These are phyloP conservation scores for Ditula angustiorana DNA, from an alignment of 2,888 invertebrate species.

Conservation along the genomic window DNA sequence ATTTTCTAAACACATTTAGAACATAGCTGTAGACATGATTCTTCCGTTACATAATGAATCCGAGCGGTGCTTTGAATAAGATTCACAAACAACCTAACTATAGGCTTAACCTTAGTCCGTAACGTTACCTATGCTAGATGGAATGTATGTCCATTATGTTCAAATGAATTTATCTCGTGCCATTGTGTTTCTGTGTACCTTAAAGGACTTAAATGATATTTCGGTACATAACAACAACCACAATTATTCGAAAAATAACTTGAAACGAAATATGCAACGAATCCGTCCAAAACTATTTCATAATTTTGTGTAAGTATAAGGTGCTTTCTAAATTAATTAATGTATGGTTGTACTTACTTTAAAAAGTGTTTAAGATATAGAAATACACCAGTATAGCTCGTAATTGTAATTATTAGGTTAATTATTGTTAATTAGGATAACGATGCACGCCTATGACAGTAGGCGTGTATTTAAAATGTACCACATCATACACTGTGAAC, in stretches of 20 bases:
- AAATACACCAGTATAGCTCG: conserved; percentile 35
- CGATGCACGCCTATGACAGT: not conserved
- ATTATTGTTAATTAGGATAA: conserved; percentile 19
- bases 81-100: conserved; percentile 34
- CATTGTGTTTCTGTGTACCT: conserved; percentile 54
- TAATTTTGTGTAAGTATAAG: conserved; percentile 9
- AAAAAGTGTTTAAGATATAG: conserved; percentile 2
- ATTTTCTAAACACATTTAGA: not conserved
- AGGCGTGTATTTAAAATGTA: conserved; percentile 29
- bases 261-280: conserved; percentile 64
- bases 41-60: conserved; percentile 31
- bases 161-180: conserved; percentile 68
- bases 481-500: conserved; percentile 42
- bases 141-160: conserved; percentile 49
- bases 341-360: conserved; percentile 34
- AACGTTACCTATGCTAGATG: conserved; percentile 57
- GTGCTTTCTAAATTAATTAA: conserved; percentile 12
- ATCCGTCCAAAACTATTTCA: conserved; percentile 61
- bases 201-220: conserved; percentile 10
- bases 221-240: conserved; percentile 30
- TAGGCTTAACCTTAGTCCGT: conserved; percentile 25
- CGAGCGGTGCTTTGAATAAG: conserved; percentile 51
- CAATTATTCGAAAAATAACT: conserved; percentile 19
- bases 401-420: conserved; percentile 38
- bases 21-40: not conserved